phyloP scores from a whole-genome alignment of 2,888 invertebrate species.

The Acleris literana region DNA sequence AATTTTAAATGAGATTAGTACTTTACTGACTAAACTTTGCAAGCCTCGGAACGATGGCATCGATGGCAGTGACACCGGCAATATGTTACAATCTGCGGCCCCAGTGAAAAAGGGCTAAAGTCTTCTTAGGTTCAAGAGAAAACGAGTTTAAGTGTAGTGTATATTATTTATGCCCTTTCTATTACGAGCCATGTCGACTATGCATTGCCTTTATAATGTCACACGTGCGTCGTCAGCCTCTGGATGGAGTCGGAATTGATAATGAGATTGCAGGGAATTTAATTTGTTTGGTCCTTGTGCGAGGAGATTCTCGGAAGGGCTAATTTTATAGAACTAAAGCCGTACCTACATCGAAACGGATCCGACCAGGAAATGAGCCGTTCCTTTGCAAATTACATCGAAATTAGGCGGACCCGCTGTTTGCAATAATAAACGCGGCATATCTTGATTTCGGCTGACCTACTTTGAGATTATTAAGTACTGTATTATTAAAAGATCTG shows the following conservation, averaged over 20 bases:
- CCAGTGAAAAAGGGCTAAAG: too few species aligned
- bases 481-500: constrained; percentile 15
- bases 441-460: constrained; percentile 35
- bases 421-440: constrained; percentile 25
- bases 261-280: constrained; percentile 36
- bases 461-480: constrained; percentile 25
- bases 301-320: constrained; percentile 35
- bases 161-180: too few species aligned
- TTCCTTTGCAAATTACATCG: constrained; percentile 32
- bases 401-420: constrained; percentile 22
- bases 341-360: constrained; percentile 18
- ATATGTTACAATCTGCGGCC: background rate
- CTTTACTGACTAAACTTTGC: constrained; percentile 22
- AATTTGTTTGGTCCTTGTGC: constrained; percentile 36
- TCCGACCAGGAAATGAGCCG: constrained; percentile 28
- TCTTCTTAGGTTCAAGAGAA: too few species aligned
- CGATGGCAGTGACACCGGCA: constrained; percentile 16
- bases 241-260: constrained; percentile 29
- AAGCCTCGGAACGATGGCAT: constrained; percentile 14
- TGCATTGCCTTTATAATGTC: constrained; percentile 30
- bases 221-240: constrained; percentile 5
- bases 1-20: constrained; percentile 39
- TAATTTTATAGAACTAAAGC: constrained; percentile 35
- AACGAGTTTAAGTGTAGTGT: too few species aligned
- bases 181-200: background rate